Evolutionary conservation across 2,113 vertebrate species (phyloP).

Genomic region (Corydoras maculifer): DNA sequence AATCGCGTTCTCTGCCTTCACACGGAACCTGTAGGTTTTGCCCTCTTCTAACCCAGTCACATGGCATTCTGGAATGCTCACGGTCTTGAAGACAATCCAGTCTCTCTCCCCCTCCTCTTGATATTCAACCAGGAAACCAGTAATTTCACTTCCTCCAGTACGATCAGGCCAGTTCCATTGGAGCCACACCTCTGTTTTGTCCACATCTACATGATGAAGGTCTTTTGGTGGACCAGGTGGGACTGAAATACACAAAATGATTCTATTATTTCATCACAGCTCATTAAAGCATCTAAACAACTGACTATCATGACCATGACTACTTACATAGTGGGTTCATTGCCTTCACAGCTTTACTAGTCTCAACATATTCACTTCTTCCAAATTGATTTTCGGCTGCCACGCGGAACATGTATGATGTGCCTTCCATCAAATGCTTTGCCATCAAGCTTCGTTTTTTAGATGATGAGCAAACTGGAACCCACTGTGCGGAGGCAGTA

Average conservation of each 20-base stretch:
- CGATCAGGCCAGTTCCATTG: constrained; percentile 95
- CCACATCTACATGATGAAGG: constrained; percentile 87
- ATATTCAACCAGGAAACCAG: constrained; percentile 94
- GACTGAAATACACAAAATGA: constrained; percentile 65
- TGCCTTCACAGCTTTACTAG: constrained; percentile 84
- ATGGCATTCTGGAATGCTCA: constrained; percentile 84
- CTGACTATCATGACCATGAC: background rate
- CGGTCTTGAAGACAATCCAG: constrained; percentile 91
- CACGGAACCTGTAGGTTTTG: constrained; percentile 93
- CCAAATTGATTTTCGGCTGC: constrained; percentile 94
- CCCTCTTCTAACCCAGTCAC: constrained; percentile 90
- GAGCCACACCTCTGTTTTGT: constrained; percentile 94
- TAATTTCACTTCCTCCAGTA: constrained; percentile 92
- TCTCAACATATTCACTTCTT: constrained; percentile 84
- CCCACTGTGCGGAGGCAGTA: constrained; percentile 81
- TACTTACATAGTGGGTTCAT: constrained; percentile 93
- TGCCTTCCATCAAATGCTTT: constrained; percentile 89
- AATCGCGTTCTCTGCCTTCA: constrained; percentile 88
- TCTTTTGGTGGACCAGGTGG: constrained; percentile 96
- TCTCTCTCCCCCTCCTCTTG: constrained; percentile 87
- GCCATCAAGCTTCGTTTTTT: constrained; percentile 91
- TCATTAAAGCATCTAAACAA: background rate
- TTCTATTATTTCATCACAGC: background rate
- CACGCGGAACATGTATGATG: constrained; percentile 86
- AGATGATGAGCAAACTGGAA: constrained; percentile 86